Percentiles rank a stretch among this genome's conserved stretches.
Evolutionary conservation across 2,888 invertebrate species (phyloP).

Genomic region (Drosophila falleni): DNA sequence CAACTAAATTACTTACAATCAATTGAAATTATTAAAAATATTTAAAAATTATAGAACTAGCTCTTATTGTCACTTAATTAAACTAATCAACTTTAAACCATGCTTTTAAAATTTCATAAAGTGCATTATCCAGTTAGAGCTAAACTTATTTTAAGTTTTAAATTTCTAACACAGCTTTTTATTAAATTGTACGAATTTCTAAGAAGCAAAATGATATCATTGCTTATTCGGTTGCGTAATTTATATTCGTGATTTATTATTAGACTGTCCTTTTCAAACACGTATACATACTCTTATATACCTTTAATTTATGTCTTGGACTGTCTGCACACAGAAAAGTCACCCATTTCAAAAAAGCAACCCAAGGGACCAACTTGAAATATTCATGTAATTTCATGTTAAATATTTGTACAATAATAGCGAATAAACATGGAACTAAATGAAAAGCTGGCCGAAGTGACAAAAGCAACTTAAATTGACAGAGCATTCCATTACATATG

Average conservation of each 20-base stretch:
- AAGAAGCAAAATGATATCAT: neutral
- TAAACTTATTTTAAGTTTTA: constrained; percentile 4
- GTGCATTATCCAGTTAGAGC: neutral
- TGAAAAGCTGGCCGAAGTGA: constrained; percentile 38
- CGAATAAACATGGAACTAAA: constrained; percentile 37
- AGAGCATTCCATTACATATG: constrained; percentile 57
- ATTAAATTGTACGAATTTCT: neutral
- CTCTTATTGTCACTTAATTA: too few species aligned
- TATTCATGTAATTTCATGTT: constrained; percentile 69
- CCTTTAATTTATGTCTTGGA: constrained; percentile 42
- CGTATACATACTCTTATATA: constrained; percentile 26
- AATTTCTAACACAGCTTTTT: neutral
- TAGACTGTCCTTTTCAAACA: constrained; percentile 7
- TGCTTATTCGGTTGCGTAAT: constrained; percentile 20
- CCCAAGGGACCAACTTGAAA: constrained; percentile 56
- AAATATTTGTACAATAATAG: constrained; percentile 63
- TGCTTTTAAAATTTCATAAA: neutral
- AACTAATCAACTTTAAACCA: too few species aligned
- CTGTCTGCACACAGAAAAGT: neutral
- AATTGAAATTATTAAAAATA: neutral
- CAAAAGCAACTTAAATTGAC: constrained; percentile 19
- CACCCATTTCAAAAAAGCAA: constrained; percentile 34
- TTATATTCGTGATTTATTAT: constrained; percentile 43
- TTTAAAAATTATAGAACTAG: neutral
- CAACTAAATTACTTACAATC: too few species aligned